Base-by-base conservation (phyloP, 2,888 invertebrate genomes). In the Drosophila melanocephala region DNA sequence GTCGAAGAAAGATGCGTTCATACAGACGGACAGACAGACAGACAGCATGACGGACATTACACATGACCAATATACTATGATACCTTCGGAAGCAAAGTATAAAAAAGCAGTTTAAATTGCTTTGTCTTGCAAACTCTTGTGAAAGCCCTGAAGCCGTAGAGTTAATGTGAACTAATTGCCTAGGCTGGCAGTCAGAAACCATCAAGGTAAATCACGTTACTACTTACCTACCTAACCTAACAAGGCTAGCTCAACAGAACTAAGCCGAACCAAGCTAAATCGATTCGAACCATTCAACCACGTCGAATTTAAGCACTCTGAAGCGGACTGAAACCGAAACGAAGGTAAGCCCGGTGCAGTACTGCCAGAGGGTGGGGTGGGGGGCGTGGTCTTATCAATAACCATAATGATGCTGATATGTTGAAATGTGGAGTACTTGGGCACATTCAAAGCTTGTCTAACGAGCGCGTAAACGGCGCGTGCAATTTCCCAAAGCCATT, bases 391-490 rank as follows among this genome's bases (percentile, higher is more conserved):
- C 84, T 86, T 86, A 86, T 86, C 85, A 86, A 86, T 86, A 88
- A 86, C 85, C 90, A 88, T 90, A 90, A 86, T 90, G 78, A 67
- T 72, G 73, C 59, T 60, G 60, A 66, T 62, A 66, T 72, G 79
- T 52, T 73, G 65, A 78, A 81, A 81, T 77, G 67, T 58, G 37
- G 81, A 60, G 62, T 39, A 67, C 59, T 69, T 47, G 66, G 61
- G 68, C 61, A 72, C 77, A 89, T 81, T 79, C 62, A 61, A 65
- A 65, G 83, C 71, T 77, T 68, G 81, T 83, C 84, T 86, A 86
- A 86, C 85, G 85, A 85, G 90, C 89, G 81, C 84, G 84, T 86
- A 90, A 90, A 86, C 85, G 90, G 85, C 75, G 90, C 86, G 87
- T 90, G 86, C 86, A 87, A 87, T 87, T 87, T 87, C 86, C 86